These are phyloP conservation scores for Pogonomyrmex barbatus DNA, from an alignment of 1,140 invertebrate genomes.

Conservation along the genomic window DNA sequence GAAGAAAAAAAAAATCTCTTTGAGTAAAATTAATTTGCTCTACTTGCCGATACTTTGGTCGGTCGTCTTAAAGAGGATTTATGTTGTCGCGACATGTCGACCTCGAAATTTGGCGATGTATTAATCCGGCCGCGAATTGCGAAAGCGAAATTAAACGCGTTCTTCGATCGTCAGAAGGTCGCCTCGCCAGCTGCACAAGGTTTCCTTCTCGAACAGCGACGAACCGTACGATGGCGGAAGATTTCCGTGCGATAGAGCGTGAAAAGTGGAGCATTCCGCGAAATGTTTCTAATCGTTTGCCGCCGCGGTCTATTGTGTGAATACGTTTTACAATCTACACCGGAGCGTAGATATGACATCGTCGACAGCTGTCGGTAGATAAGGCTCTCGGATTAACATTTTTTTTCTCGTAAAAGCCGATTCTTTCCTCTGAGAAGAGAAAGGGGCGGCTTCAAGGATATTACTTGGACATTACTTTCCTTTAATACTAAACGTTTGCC, in stretches of 20 bases:
- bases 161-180: conserved; percentile 63
- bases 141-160: conserved; percentile 71
- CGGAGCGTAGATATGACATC: neutral
- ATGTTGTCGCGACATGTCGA: conserved; percentile 44
- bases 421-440: conserved; percentile 20
- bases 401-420: neutral
- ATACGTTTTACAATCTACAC: neutral
- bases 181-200: conserved; percentile 33
- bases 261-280: conserved; percentile 63
- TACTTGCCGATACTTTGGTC: neutral
- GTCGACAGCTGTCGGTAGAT: conserved; percentile 16
- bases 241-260: conserved; percentile 68
- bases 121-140: conserved; percentile 64
- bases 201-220: conserved; percentile 54
- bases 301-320: neutral
- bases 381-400: neutral
- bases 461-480: conserved; percentile 38
- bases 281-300: conserved; percentile 51
- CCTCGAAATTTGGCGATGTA: conserved; percentile 71
- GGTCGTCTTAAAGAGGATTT: conserved; percentile 31
- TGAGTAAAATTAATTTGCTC: conserved; percentile 29
- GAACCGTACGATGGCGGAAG: conserved; percentile 65
- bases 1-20: neutral
- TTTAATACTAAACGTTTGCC: conserved; percentile 42
- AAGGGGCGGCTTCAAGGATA: conserved; percentile 10